Base-by-base conservation (phyloP, 1,140 invertebrate species). In the Zeugodacus cucurbitae region DNA sequence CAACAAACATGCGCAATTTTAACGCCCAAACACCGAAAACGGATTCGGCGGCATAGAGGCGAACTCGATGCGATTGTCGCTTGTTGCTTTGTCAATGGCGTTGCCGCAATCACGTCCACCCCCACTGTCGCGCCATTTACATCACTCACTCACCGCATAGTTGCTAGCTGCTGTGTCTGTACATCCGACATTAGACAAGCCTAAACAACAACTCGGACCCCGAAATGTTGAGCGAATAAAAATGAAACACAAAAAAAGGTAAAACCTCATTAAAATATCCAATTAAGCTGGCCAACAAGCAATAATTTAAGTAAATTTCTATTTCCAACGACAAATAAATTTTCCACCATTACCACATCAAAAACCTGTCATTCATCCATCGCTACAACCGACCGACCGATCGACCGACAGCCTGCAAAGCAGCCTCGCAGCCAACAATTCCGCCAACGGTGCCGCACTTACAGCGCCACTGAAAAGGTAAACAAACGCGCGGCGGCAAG, bases 191-290 rank as follows among this genome's bases (percentile, higher is more conserved):
- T 62, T 26, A 26, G 26, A 26, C 74, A 26, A 82, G 41, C 7
- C 74, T 29, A n/a, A n/a, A n/a, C 22, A 14, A 37, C 37, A 22
- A 82, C 7, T 37, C n/a, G 11, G 10, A n/a, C 0, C 17, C 26
- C 22, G 10, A 82, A 48, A 22, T 48, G 20, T 48, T 82, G 74
- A 82, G 41, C 6, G 41, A n/a, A 82, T 48, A 26, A 82, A 82
- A 74, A 34, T 74, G 67, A 37, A 34, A 32, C 34, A 74, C 7
- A 17, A 17, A 67, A 67, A 82, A 82, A 54, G 17, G 41, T 82
- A 74, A 88, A 88, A 88, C 44, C 87, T 88, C 87, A 88, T 88
- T 88, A 88, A 88, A 88, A 88, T 88, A 78, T 57, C 87, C 87
- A 88, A 88, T 88, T 88, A 88, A 88, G 58, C 58, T 64, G 37